Conservation (phyloP, 2,113 vertebrate species). For the Gadus macrocephalus region DNA sequence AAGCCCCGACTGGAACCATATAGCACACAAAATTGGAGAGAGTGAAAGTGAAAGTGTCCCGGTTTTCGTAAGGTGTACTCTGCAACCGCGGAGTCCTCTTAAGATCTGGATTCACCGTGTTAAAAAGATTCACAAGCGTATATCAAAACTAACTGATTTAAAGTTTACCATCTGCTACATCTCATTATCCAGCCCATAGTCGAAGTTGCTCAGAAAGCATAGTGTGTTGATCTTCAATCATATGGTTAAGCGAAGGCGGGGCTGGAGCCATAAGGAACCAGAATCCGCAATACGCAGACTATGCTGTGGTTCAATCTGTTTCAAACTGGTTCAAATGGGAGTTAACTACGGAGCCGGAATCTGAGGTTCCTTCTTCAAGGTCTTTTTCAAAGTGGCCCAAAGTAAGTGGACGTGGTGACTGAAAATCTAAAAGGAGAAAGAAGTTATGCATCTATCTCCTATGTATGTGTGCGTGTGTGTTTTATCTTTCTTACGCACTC, state of each 20-base stretch:
- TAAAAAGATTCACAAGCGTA: no score
- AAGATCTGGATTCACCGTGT: no score
- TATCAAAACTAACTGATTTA: no score
- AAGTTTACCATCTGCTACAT: no score
- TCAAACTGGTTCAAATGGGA: conserved; percentile 25
- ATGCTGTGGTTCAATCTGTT: no score
- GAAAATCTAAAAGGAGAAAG: conserved; percentile 38
- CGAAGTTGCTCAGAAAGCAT: no score
- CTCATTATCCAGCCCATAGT: no score
- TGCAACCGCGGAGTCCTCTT: neutral
- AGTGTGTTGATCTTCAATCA: no score
- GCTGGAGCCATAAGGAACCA: no score
- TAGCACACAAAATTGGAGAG: conserved; percentile 66
- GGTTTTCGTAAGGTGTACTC: neutral
- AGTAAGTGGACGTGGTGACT: conserved; percentile 31
- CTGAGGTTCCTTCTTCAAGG: conserved; percentile 38
- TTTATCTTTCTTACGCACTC: conserved; percentile 53
- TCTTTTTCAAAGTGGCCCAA: conserved; percentile 57
- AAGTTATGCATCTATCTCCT: conserved; percentile 52
- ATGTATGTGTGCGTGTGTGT: conserved; percentile 49
- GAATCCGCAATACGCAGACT: no score
- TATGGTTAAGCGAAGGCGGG: no score
- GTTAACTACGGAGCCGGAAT: conserved; percentile 12
- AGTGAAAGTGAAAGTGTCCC: conserved; percentile 62
- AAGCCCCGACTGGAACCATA: conserved; percentile 64